Evolutionary conservation across 2,888 invertebrate species (phyloP).

Genomic region (Limnephilus auricula): DNA sequence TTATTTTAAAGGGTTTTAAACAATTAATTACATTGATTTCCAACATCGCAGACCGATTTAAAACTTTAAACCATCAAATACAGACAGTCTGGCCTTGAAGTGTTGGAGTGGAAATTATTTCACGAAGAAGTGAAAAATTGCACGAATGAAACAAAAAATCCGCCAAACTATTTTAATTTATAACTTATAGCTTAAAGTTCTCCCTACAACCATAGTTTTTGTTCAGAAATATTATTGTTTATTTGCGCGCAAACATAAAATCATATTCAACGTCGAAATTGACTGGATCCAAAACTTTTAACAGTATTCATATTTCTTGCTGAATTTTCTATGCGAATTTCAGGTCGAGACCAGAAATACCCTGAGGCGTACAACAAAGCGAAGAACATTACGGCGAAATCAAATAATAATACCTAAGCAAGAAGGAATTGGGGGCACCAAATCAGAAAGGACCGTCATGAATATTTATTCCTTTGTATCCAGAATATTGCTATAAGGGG

Average conservation of each 20-base stretch:
- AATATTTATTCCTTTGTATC: slow-evolving; percentile 7
- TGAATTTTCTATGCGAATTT: slow-evolving; percentile 12
- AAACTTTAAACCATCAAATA: too few species aligned
- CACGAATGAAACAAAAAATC: neutral
- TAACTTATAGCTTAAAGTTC: neutral
- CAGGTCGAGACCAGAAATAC: slow-evolving; percentile 19
- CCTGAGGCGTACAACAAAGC: slow-evolving; percentile 26
- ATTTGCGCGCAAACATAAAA: neutral
- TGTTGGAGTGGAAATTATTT: too few species aligned
- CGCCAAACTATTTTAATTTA: too few species aligned
- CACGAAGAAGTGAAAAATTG: neutral
- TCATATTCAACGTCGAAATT: neutral
- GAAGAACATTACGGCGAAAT: neutral
- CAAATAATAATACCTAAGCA: slow-evolving; percentile 16
- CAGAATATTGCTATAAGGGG: neutral
- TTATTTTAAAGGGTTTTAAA: too few species aligned
- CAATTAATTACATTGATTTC: too few species aligned
- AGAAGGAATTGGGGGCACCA: neutral
- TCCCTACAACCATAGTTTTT: neutral
- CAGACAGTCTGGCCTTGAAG: too few species aligned
- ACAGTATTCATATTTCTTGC: slow-evolving; percentile 6
- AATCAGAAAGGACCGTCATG: neutral
- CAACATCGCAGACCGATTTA: too few species aligned
- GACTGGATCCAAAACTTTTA: neutral
- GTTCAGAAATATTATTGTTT: neutral